These are phyloP conservation scores for Megaceryle alcyon DNA, from an alignment of 2,797 vertebrate genomes.

Conservation along the genomic window DNA sequence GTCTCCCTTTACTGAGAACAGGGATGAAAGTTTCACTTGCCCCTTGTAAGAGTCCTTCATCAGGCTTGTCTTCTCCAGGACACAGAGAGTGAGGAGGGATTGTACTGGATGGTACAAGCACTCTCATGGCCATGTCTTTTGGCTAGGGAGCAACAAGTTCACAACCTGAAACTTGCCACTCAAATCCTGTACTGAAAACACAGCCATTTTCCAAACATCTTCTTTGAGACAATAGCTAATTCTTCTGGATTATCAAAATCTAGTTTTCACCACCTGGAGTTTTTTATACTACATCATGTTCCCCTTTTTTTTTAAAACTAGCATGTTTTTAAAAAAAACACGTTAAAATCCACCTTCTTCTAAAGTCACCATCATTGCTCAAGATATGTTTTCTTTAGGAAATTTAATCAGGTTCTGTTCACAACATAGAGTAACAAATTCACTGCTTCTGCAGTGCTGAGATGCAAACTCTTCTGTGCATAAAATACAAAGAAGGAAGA, in stretches of 20 bases:
- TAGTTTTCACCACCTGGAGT: neutral
- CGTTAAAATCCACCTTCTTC: neutral
- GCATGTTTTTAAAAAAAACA: neutral
- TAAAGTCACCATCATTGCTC: neutral
- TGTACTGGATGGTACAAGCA: neutral
- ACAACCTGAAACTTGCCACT: neutral
- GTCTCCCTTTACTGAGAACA: neutral
- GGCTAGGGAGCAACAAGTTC: neutral
- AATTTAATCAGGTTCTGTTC: neutral
- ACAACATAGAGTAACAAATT: neutral
- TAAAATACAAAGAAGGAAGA: slow-evolving; percentile 21
- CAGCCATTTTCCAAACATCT: neutral
- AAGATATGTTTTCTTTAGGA: neutral
- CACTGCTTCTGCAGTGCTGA: neutral
- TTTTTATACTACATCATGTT: neutral
- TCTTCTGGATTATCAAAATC: neutral
- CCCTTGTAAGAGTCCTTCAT: neutral
- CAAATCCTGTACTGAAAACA: neutral
- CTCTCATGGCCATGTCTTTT: neutral
- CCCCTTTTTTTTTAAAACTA: neutral
- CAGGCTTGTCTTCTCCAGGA: neutral
- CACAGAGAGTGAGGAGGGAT: neutral
- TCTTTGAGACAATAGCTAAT: neutral
- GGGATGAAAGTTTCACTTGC: rapidly evolving
- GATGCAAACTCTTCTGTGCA: neutral